Percentiles rank a stretch among this genome's conserved stretches.
Evolutionary conservation across 2,888 invertebrate species (phyloP).

Genomic region (Tupiocoris notatus): DNA sequence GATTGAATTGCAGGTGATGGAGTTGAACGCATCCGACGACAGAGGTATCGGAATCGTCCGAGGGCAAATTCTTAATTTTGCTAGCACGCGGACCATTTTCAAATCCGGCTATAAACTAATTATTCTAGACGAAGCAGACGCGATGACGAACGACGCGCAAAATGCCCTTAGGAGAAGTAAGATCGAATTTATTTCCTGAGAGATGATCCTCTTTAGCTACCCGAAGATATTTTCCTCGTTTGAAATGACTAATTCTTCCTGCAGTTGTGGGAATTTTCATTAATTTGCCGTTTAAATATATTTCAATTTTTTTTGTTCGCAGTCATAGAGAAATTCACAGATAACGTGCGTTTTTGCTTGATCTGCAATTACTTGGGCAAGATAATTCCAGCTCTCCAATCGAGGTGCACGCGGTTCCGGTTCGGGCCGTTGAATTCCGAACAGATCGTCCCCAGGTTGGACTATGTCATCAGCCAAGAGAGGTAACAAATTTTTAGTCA

Average conservation of each 20-base stretch:
- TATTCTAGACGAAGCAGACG: constrained; percentile 97
- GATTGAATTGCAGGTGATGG: constrained; percentile 71
- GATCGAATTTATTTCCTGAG: too few species aligned
- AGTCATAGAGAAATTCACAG: constrained; percentile 99
- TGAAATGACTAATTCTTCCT: too few species aligned
- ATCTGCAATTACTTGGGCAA: constrained; percentile 98
- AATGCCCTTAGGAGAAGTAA: constrained; percentile 92
- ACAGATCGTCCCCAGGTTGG: constrained; percentile 86
- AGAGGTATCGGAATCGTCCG: constrained; percentile 94
- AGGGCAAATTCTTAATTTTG: constrained; percentile 92
- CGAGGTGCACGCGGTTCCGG: constrained; percentile 93
- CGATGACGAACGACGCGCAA: constrained; percentile 99
- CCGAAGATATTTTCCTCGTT: too few species aligned
- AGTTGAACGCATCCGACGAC: constrained; percentile 97
- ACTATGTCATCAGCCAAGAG: constrained; percentile 79
- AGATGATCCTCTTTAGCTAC: too few species aligned
- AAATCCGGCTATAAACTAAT: constrained; percentile 92
- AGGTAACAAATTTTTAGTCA: too few species aligned
- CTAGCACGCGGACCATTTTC: constrained; percentile 93
- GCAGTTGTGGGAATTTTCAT: not conserved
- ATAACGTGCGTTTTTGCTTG: constrained; percentile 96
- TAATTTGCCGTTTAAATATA: not conserved
- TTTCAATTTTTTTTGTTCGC: constrained; percentile 52
- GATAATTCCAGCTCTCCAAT: constrained; percentile 98
- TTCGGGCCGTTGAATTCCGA: constrained; percentile 84